Percentiles rank a stretch among this genome's conserved stretches.
These are phyloP conservation scores for Psittacula cyanocephala DNA, from an alignment of 2,113 vertebrate species.

Conservation along the genomic window DNA sequence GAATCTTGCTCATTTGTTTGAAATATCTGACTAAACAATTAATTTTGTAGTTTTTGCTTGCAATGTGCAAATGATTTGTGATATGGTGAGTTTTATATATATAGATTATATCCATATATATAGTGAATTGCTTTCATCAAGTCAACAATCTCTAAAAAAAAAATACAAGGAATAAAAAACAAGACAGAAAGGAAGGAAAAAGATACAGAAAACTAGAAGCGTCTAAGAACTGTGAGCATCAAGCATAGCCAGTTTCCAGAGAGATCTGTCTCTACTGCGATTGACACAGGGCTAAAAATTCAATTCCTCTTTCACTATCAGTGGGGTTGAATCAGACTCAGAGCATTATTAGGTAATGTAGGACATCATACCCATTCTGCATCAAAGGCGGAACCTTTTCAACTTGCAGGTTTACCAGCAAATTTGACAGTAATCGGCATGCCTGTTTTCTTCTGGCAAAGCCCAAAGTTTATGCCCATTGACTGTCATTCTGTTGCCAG, in stretches of 20 bases:
- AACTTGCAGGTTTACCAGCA: neutral
- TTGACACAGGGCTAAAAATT: neutral
- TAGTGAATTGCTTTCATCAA: neutral
- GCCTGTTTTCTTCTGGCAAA: neutral
- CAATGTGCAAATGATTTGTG: neutral
- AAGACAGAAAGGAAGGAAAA: neutral
- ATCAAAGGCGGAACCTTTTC: neutral
- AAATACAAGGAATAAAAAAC: too few relatives aligned
- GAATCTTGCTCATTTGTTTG: too few relatives aligned
- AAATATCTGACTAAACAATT: neutral
- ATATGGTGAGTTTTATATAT: neutral
- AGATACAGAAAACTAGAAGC: neutral
- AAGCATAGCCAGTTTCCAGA: neutral
- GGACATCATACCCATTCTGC: neutral
- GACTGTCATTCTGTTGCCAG: neutral
- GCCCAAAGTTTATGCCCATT: neutral
- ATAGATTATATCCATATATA: neutral
- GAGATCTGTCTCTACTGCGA: neutral
- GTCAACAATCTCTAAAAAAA: neutral
- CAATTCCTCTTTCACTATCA: neutral
- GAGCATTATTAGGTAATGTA: neutral
- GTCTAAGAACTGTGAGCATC: neutral
- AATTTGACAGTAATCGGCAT: neutral
- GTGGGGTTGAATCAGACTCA: neutral
- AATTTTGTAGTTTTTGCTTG: neutral